Conservation (phyloP, 1,140 invertebrate species). For the Vanessa atalanta region DNA sequence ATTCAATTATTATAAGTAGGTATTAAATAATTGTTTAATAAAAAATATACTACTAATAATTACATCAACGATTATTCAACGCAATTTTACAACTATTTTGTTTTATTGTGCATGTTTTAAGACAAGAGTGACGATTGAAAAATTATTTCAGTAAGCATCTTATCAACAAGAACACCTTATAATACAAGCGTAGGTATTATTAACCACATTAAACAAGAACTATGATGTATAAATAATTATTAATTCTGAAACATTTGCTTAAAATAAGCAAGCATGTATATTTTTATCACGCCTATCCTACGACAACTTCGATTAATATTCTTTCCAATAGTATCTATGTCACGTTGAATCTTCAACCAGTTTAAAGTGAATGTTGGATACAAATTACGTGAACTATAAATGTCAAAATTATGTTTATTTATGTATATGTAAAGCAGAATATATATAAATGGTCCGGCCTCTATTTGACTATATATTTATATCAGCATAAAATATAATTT, state of each 20-base stretch:
- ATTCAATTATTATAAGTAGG: no score
- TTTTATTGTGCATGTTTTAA: no score
- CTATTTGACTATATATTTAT: background rate
- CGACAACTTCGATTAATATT: background rate
- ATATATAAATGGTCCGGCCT: no score
- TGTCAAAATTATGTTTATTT: background rate
- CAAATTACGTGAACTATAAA: background rate
- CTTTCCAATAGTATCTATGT: background rate
- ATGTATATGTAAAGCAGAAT: background rate
- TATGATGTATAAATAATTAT: conserved; percentile 17
- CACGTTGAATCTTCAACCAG: background rate
- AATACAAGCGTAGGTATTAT: background rate
- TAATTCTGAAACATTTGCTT: conserved; percentile 14
- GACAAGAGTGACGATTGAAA: no score
- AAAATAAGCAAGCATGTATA: background rate
- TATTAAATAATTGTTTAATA: no score
- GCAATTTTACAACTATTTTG: no score
- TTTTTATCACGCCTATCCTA: background rate
- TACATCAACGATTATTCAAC: no score
- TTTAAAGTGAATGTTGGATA: conserved; percentile 1
- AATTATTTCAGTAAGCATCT: no score
- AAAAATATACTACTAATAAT: no score
- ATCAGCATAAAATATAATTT: background rate
- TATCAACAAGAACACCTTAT: no score
- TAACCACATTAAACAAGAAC: background rate